Evolutionary conservation across 2,797 vertebrate species (phyloP), one percentile per base, ranked within the genome.

Genomic region (Falco novaeseelandiae): DNA sequence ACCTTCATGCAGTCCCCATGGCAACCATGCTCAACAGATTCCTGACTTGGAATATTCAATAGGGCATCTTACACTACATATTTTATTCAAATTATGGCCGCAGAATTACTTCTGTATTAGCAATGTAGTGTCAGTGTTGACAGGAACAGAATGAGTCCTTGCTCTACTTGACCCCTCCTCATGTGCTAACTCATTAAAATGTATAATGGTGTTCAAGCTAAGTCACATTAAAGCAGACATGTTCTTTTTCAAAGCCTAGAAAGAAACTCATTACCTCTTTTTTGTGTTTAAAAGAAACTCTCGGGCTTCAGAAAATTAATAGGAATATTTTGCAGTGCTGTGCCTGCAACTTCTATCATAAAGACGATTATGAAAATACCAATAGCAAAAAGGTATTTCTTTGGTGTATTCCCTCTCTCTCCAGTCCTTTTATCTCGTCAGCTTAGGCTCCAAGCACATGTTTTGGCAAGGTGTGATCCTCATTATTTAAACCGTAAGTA

Each of bases 11-110:
- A 1, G 78, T 98, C 65, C 87, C 98, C 96, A 98, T 97, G 92
- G 97, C 95, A 98, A 98, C 97, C 0, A 58, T 89, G 65, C 89
- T 97, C 94, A 95, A 83, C 94, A 97, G 91, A 89, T 61, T 72
- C 6, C 92, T 90, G 79, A 86, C 86, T 94, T 87, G 52, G 70
- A 94, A 92, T 93, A 95, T 85, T 94, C 91, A 95, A 95, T 89
- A 77, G 65, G 87, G 89, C 91, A 88, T 89, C 94, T 96, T 96
- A 90, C 46, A n/a, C 87, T 87, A 89, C 88, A 87, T 90, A 89
- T 94, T 97, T 96, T 97, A 95, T 90, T 96, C 91, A 96, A 97
- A 97, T 91, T 90, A 78, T 8, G 40, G 81, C 82, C 88, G 82
- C 34, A 48, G 77, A 95, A 90, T 91, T 86, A 74, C 65, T 91